Base-by-base conservation (phyloP, 2,888 invertebrate species). In the Nudaria mundana region DNA sequence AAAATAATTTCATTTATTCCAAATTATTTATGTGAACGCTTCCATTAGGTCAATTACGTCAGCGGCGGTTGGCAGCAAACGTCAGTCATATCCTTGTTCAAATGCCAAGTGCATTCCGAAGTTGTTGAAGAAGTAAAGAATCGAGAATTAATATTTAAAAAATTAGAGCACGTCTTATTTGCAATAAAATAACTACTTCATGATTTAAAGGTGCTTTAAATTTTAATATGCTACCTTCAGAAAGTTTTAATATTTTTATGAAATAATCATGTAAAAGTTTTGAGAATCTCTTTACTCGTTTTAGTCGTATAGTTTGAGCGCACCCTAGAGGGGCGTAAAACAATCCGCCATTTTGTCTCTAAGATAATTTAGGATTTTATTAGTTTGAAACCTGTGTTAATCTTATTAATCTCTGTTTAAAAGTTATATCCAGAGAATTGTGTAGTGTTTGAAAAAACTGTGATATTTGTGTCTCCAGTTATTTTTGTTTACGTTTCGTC, bases 321-420 rank as follows among this genome's bases (percentile, higher is more conserved):
- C 60, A 70, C 60, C 66, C 48, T 56, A 68, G 71, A 82, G 85
- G 86, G 86, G 87, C 88, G 87, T 87, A 83, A 82, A 85, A 81
- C 70, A 79, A 76, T 83, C 86, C 85, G 87, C 88, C 88, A 88
- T 88, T 79, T 88, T 88, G 88, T 85, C 71, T 69, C 79, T 74
- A 71, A 77, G 77, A 78, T 69, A 82, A 80, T 79, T 81, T 81
- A 72, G 61, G 71, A 71, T 73, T 77, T 71, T 77, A 72, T 64
- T 73, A 69, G 65, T 73, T 67, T 68, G 66, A 66, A 80, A 85
- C 76, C 73, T 64, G 59, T 72, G 66, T 67, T 73, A 72, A 87
- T 83, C 83, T 59, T 67, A 71, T 58, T 71, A 81, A 88, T 88
- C 88, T 69, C 52, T 56, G 63, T 66, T 47, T 41, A 59, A 75